These are phyloP conservation scores for Spea bombifrons DNA, from an alignment of 2,113 vertebrate genomes.

Conservation along the genomic window DNA sequence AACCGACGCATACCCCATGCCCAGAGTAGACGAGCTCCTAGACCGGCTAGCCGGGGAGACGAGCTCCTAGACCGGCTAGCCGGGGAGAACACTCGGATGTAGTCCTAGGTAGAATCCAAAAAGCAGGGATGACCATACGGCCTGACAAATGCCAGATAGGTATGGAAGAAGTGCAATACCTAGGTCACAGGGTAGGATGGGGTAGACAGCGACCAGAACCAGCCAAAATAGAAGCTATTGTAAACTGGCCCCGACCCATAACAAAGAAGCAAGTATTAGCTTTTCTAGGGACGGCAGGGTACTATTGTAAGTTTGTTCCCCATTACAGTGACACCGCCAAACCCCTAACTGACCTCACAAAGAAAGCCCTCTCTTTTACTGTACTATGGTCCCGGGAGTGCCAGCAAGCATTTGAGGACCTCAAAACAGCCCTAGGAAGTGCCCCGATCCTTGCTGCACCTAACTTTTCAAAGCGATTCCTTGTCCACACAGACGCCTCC, in stretches of 20 bases:
- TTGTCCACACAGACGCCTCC: not conserved
- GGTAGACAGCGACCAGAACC: no score
- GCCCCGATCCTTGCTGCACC: no score
- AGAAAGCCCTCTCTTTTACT: no score
- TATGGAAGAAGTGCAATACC: not conserved
- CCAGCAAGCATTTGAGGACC: not conserved
- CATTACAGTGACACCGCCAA: no score
- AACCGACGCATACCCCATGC: not conserved
- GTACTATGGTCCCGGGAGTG: not conserved
- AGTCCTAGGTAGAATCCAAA: no score
- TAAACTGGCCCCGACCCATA: no score
- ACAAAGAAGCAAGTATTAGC: no score
- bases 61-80: not conserved
- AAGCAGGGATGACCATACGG: no score
- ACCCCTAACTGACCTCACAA: no score
- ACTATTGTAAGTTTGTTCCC: not conserved
- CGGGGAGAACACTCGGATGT: not conserved
- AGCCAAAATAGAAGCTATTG: no score
- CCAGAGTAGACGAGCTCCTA: not conserved
- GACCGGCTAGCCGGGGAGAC: not conserved
- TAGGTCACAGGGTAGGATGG: not conserved
- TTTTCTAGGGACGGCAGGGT: no score
- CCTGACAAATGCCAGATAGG: not conserved
- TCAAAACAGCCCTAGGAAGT: not conserved
- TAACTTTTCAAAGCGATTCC: not conserved